A percentile compares a stretch with the other conserved stretches of the same genome.
These are phyloP conservation scores for Gallinago nigripennis DNA, from an alignment of 2,797 vertebrate genomes.

Conservation along the genomic window DNA sequence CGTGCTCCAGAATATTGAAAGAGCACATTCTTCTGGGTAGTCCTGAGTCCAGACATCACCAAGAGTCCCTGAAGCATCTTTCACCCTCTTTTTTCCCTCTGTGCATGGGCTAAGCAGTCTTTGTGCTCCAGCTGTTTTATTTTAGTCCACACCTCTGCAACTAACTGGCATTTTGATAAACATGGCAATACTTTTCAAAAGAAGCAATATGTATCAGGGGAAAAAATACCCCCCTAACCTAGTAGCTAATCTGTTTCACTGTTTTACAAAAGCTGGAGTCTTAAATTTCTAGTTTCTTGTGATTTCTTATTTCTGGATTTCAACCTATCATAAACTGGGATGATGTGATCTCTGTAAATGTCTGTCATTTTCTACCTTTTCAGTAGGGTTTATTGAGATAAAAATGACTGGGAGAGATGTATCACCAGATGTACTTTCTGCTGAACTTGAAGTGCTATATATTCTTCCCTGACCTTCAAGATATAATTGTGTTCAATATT, in stretches of 20 bases:
- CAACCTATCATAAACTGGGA: accelerated
- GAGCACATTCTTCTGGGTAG: not conserved
- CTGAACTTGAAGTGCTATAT: not conserved
- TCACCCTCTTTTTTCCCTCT: not conserved
- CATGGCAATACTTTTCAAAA: not conserved
- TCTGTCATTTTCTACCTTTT: not conserved
- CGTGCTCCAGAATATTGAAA: not conserved
- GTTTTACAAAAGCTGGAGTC: not conserved
- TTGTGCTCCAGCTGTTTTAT: not conserved
- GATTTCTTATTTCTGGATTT: not conserved
- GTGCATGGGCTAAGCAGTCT: not conserved
- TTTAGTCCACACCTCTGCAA: not conserved
- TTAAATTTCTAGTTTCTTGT: not conserved
- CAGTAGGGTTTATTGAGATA: not conserved
- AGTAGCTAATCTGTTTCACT: not conserved
- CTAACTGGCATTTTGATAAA: not conserved
- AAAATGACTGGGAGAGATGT: not conserved
- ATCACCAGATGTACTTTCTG: not conserved
- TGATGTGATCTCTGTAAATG: not conserved
- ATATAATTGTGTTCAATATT: not conserved
- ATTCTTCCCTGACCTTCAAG: not conserved
- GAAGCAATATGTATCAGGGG: not conserved
- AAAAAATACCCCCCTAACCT: accelerated
- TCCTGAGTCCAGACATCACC: not conserved
- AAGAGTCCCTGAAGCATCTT: not conserved